Percentiles rank a stretch among this genome's conserved stretches.
Evolutionary conservation across 1,140 invertebrate genomes (phyloP).

Genomic region (Heliconius melpomene): DNA sequence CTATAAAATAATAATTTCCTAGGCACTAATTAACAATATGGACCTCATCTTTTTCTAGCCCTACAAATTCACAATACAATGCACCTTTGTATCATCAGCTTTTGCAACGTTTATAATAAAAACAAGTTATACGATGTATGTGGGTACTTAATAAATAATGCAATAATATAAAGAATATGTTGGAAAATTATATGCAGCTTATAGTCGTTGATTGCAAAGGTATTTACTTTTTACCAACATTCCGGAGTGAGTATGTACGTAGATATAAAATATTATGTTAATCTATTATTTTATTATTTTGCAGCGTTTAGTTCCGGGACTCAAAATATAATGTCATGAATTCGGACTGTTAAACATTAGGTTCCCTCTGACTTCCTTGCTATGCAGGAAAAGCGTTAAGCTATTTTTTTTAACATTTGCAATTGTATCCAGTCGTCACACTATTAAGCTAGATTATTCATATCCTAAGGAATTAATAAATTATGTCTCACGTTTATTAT

Average conservation of each 20-base stretch:
- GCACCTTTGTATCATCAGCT: background rate
- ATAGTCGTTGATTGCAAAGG: slow-evolving; percentile 1
- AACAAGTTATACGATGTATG: background rate
- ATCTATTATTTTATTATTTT: background rate
- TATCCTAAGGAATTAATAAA: slow-evolving; percentile 17
- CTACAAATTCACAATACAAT: background rate
- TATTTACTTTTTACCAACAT: slow-evolving; percentile 9
- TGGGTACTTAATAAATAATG: slow-evolving; percentile 4
- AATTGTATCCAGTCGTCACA: background rate
- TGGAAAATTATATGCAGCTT: background rate
- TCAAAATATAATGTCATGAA: too few relatives aligned
- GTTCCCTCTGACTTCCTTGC: too few relatives aligned
- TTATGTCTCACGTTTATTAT: slow-evolving; percentile 8
- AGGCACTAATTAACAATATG: too few relatives aligned
- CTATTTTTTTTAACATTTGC: background rate
- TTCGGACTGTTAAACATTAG: too few relatives aligned
- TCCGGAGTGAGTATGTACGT: background rate
- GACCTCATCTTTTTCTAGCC: background rate
- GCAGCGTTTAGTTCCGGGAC: too few relatives aligned
- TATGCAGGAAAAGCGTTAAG: too few relatives aligned
- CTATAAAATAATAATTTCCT: too few relatives aligned
- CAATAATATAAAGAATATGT: background rate
- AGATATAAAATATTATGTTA: background rate
- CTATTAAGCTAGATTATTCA: slow-evolving; percentile 20
- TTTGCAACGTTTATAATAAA: background rate